phyloP scores from a whole-genome alignment of 2,888 invertebrate species.

The Pseudococcus viburni region DNA sequence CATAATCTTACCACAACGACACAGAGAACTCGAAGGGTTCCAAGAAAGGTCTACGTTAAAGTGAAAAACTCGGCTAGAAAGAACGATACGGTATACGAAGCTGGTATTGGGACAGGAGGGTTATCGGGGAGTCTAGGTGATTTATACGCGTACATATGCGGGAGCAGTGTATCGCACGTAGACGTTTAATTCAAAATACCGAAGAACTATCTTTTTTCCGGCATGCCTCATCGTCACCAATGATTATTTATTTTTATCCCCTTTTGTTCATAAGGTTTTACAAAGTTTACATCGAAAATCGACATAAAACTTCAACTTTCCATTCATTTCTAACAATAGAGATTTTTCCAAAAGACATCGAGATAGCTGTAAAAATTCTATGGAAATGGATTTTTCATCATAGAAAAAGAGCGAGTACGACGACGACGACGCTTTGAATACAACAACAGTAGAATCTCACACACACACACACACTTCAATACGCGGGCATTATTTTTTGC shows the following conservation, averaged over 20 bases:
- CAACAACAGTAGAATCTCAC: not conserved
- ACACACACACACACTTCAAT: not conserved
- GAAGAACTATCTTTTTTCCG: constrained; percentile 60
- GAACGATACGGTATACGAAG: not conserved
- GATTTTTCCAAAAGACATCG: constrained; percentile 66
- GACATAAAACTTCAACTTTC: constrained; percentile 66
- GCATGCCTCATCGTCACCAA: constrained; percentile 66
- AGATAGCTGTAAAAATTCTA: constrained; percentile 66
- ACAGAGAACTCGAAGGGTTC: not conserved
- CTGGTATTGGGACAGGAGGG: not conserved
- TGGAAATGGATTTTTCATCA: constrained; percentile 65
- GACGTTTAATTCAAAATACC: constrained; percentile 55
- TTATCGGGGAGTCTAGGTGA: not conserved
- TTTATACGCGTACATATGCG: not conserved
- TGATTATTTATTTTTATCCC: constrained; percentile 65
- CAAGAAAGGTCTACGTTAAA: not conserved
- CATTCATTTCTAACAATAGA: constrained; percentile 66
- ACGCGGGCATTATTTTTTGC: constrained; percentile 18
- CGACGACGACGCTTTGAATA: constrained; percentile 23
- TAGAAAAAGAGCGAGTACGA: constrained; percentile 36
- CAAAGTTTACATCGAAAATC: constrained; percentile 66
- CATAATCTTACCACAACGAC: not conserved
- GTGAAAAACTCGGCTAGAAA: not conserved
- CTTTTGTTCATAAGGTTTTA: constrained; percentile 65
- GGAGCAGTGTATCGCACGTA: constrained; percentile 57